A percentile compares a stretch with the other conserved stretches of the same genome.
These are phyloP conservation scores for Zootermopsis nevadensis DNA, from an alignment of 2,888 invertebrate genomes.

Conservation along the genomic window DNA sequence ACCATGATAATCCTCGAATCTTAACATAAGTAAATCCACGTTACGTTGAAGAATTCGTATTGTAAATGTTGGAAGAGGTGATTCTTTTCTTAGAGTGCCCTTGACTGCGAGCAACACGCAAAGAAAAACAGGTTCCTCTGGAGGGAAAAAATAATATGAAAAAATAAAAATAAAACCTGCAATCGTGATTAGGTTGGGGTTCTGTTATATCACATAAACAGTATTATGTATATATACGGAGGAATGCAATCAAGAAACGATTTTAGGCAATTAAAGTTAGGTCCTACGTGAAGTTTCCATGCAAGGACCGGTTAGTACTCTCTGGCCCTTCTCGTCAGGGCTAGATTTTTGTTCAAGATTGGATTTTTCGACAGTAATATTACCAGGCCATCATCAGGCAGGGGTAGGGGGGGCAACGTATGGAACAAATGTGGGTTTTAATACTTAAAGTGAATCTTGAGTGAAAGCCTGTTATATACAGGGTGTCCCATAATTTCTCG, in stretches of 20 bases:
- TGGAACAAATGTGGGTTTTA: background rate
- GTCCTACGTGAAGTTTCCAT: background rate
- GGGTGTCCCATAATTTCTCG: too few species aligned
- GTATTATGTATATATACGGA: background rate
- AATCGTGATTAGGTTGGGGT: background rate
- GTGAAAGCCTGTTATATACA: background rate
- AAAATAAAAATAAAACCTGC: background rate
- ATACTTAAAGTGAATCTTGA: background rate
- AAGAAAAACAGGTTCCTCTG: background rate
- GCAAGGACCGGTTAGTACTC: background rate
- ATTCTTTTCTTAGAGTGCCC: background rate
- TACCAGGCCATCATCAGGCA: background rate
- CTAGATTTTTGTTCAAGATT: background rate
- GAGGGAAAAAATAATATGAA: background rate
- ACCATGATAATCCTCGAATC: background rate
- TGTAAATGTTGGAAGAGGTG: background rate
- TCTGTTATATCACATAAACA: background rate
- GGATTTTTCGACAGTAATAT: background rate
- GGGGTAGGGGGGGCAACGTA: background rate
- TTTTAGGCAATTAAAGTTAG: background rate
- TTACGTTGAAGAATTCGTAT: background rate
- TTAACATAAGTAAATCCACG: background rate
- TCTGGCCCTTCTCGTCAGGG: background rate
- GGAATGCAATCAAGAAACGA: conserved; percentile 14
- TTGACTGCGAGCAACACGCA: background rate